Conservation (phyloP, 1,140 invertebrate genomes). For the Conopomorpha cramerella region DNA sequence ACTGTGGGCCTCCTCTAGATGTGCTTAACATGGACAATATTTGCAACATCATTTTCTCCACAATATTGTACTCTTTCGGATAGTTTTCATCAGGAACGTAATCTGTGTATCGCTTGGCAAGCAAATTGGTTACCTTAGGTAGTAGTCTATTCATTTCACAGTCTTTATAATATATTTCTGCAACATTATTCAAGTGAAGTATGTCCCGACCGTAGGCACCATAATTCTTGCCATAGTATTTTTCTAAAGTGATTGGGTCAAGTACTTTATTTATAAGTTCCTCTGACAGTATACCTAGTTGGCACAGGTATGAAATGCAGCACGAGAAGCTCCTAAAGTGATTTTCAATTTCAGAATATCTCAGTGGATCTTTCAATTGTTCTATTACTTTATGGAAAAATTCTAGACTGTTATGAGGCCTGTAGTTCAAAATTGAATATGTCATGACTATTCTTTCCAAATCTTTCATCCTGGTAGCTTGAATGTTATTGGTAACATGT, state of each 20-base stretch:
- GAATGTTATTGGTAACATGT: slow-evolving; percentile 22
- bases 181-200: slow-evolving; percentile 56
- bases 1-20: slow-evolving; percentile 31
- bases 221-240: slow-evolving; percentile 40
- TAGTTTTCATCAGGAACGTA: slow-evolving; percentile 51
- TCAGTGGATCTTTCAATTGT: slow-evolving; percentile 52
- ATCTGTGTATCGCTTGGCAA: slow-evolving; percentile 57
- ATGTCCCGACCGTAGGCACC: slow-evolving; percentile 52
- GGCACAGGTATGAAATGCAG: slow-evolving; percentile 52
- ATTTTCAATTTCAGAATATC: slow-evolving; percentile 44
- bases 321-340: slow-evolving; percentile 47
- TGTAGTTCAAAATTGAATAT: slow-evolving; percentile 58
- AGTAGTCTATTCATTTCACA: slow-evolving; percentile 48
- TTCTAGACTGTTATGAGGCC: slow-evolving; percentile 39
- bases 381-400: slow-evolving; percentile 53
- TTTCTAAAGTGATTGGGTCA: slow-evolving; percentile 37
- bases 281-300: slow-evolving; percentile 52
- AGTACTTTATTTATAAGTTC: slow-evolving; percentile 58
- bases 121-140: slow-evolving; percentile 23
- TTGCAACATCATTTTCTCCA: slow-evolving; percentile 54
- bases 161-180: slow-evolving; percentile 63
- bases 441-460: slow-evolving; percentile 64
- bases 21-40: slow-evolving; percentile 29
- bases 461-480: slow-evolving; percentile 63
- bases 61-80: slow-evolving; percentile 38